These are phyloP conservation scores for Diuraphis noxia DNA, from an alignment of 1,140 invertebrate species.

Conservation along the genomic window DNA sequence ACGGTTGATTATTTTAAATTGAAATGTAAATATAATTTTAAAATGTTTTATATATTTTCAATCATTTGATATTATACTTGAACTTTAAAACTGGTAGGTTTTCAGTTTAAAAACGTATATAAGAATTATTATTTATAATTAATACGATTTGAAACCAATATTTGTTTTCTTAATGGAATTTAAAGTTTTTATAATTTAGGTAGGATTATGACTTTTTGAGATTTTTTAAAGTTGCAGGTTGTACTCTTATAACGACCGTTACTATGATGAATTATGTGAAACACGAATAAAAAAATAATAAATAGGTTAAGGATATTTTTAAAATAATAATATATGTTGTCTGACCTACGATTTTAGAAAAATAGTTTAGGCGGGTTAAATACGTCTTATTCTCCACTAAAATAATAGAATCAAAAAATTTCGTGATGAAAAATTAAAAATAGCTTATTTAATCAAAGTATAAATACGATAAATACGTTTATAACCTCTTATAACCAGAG, in stretches of 20 bases:
- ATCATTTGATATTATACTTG: neutral
- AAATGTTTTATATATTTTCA: no score
- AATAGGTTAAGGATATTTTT: neutral
- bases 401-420: neutral
- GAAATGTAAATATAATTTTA: neutral
- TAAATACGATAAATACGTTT: no score
- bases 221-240: neutral
- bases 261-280: neutral
- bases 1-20: neutral
- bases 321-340: no score
- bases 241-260: neutral
- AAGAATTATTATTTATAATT: neutral
- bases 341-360: neutral
- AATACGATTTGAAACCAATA: neutral
- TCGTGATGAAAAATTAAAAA: neutral
- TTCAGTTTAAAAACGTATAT: neutral
- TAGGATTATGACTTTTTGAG: neutral
- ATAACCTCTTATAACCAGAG: no score
- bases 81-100: neutral
- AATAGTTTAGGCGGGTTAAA: neutral
- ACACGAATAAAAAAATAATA: neutral
- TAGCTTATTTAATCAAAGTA: neutral
- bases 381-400: neutral
- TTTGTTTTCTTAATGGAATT: conserved; percentile 14
- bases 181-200: neutral